Evolutionary conservation across 2,888 invertebrate species (phyloP).

Genomic region (Idaea straminata): DNA sequence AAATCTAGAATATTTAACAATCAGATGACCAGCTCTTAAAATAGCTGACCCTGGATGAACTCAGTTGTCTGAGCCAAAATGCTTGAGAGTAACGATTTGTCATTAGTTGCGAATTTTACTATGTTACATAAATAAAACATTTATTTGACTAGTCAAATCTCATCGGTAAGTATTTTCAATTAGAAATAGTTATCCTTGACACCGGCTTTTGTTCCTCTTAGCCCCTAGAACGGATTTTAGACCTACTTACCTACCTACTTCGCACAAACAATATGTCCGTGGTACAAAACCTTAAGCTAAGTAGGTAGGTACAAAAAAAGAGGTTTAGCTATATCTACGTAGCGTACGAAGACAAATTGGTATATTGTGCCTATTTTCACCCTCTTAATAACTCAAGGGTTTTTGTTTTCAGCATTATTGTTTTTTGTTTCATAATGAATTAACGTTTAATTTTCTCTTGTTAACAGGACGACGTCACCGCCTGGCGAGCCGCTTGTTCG

Average conservation of each 20-base stretch:
- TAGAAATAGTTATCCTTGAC: background rate
- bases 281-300: too few relatives aligned
- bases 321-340: too few relatives aligned
- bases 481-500: conserved; percentile 82
- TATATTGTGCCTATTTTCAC: too few relatives aligned
- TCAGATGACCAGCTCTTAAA: background rate
- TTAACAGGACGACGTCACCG: conserved; percentile 69
- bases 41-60: background rate
- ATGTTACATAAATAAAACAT: background rate
- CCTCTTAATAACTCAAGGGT: background rate
- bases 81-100: background rate
- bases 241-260: too few relatives aligned
- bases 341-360: too few relatives aligned
- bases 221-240: background rate
- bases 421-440: background rate
- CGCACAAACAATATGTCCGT: too few relatives aligned
- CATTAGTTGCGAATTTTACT: background rate
- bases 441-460: conserved; percentile 20
- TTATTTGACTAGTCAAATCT: background rate
- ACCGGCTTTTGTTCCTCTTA: background rate
- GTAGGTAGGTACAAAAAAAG: too few relatives aligned
- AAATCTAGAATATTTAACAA: background rate
- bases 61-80: background rate
- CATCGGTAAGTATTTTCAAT: background rate
- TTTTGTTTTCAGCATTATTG: background rate